These are phyloP conservation scores for Microcebus lehilahytsara DNA, from an alignment of 2,113 vertebrate species.

Conservation along the genomic window DNA sequence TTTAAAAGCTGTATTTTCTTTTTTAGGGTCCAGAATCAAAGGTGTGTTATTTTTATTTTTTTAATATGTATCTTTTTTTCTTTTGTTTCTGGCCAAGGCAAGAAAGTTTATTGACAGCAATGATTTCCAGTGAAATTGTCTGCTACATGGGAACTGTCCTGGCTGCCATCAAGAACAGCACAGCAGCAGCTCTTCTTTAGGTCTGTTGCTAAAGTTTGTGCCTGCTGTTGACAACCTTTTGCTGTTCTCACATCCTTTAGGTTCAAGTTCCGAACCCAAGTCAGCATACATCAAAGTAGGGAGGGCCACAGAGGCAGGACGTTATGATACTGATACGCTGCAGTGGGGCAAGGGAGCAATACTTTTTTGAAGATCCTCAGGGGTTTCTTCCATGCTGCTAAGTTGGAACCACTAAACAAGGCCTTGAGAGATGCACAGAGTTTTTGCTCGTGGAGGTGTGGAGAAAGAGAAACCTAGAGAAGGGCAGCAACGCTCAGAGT, in stretches of 20 bases:
- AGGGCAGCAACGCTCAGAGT: not conserved
- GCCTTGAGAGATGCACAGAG: not conserved
- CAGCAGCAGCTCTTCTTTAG: not conserved
- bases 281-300: no score
- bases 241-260: not conserved
- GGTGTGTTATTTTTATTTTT: not conserved
- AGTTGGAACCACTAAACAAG: not conserved
- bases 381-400: not conserved
- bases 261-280: not conserved
- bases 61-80: not conserved
- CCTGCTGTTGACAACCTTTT: not conserved
- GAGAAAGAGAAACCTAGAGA: not conserved
- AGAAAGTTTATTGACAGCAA: not conserved
- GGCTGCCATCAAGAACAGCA: fast-evolving
- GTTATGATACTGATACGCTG: fast-evolving
- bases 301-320: fast-evolving
- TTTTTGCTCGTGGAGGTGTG: not conserved
- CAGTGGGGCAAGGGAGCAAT: not conserved
- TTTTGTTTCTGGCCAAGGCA: not conserved
- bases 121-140: not conserved
- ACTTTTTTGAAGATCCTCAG: not conserved
- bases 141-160: fast-evolving
- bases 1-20: not conserved
- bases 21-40: not conserved
- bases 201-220: no score